Percentiles rank a stretch among this genome's conserved stretches.
Conservation (phyloP, 2,888 invertebrate genomes). For the Drosophila testacea region DNA sequence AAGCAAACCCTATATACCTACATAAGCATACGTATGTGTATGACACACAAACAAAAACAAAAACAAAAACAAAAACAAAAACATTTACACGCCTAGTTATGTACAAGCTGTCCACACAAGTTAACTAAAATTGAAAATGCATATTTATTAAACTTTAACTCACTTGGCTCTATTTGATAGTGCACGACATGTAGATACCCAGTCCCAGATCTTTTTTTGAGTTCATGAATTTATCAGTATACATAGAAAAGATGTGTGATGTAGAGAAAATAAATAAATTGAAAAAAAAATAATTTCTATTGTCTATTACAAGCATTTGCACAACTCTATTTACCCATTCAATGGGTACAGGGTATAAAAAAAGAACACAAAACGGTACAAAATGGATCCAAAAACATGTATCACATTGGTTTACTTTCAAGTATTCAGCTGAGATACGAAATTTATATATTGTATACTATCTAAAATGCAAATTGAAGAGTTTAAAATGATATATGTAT, state of each 20-base stretch:
- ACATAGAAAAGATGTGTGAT: neutral
- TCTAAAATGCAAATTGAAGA: slow-evolving; percentile 30
- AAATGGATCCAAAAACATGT: slow-evolving; percentile 30
- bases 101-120: slow-evolving; percentile 63
- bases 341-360: slow-evolving; percentile 13
- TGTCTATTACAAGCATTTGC: slow-evolving; percentile 17
- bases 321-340: slow-evolving; percentile 1
- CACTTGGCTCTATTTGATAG: slow-evolving; percentile 15
- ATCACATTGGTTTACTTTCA: slow-evolving; percentile 25
- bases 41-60: slow-evolving; percentile 16
- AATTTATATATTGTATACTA: slow-evolving; percentile 15
- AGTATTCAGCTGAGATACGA: slow-evolving; percentile 29
- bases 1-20: slow-evolving; percentile 25
- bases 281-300: neutral
- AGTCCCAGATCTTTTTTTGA: slow-evolving; percentile 3
- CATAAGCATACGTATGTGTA: slow-evolving; percentile 15
- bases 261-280: neutral
- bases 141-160: slow-evolving; percentile 12
- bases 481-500: slow-evolving; percentile 6
- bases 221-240: neutral
- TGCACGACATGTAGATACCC: slow-evolving; percentile 17
- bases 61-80: neutral
- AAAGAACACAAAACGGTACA: slow-evolving; percentile 33
- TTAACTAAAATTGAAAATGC: slow-evolving; percentile 44
- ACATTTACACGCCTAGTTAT: slow-evolving; percentile 39